Evolutionary conservation across 2,113 vertebrate species (phyloP), one percentile per base, ranked within the genome.

Genomic region (Sander lucioperca): DNA sequence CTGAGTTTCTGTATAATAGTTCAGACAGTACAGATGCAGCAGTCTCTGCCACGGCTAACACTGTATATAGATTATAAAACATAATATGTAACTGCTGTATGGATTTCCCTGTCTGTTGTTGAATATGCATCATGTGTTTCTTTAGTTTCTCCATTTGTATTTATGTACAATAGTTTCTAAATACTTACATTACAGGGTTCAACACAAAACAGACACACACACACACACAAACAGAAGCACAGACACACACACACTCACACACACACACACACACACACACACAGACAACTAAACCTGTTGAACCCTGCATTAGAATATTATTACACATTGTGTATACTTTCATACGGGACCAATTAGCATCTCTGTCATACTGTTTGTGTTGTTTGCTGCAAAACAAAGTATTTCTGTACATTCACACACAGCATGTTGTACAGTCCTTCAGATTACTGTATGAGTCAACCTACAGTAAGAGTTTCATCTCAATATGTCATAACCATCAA

Each of bases 261-360:
- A 30, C 4, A 30, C 30, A 5, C 30, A 5, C 30, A 33, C 30
- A 33, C 30, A 33, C 30, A 33, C 30, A 33, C 0, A 33, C 39
- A 43, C 10, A 33, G 33, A 33, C 33, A 33, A 33, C 33, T 6
- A 6, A 6, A 33, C 33, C 5, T 1, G 6, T 33, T 33, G 33
- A 33, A 33, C 33, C 6, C 33, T 33, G 33, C 6, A 33, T 33
- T 33, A 33, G 33, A 6, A 5, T 33, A 33, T 33, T 33, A 33
- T 33, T 33, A 21, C 58, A 58, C 54, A 18, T 43, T 43, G 10
- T 53, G 43, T 74, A 53, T 45, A 65, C 23, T 36, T 84, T 66
- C 47, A 74, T 75, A 75, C 43, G 63, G 63, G 74, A 81, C 57
- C 77, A 80, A 23, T 36, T 23, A 50, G 6, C 77, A 9, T 25